Evolutionary conservation across 2,113 vertebrate species (phyloP).

Genomic region (Hucho hucho): DNA sequence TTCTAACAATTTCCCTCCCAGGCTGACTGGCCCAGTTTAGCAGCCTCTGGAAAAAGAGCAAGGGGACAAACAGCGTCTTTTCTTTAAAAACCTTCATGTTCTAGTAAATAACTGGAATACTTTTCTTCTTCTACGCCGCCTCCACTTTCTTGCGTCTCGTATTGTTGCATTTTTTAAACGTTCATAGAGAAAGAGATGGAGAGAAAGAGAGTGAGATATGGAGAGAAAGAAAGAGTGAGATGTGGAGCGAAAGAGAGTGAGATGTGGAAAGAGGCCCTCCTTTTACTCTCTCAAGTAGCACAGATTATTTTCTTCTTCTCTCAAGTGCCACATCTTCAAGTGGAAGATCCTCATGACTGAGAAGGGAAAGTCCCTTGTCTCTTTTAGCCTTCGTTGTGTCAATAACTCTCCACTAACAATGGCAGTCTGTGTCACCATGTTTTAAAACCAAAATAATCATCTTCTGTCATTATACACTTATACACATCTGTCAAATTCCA

Average conservation of each 20-base stretch:
- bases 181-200: constrained; percentile 26
- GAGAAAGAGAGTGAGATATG: constrained; percentile 1
- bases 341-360: constrained; percentile 33
- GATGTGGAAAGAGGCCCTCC: constrained; percentile 7
- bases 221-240: not conserved
- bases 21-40: constrained; percentile 78
- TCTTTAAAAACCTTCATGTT: constrained; percentile 70
- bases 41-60: constrained; percentile 62
- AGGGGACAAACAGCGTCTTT: constrained; percentile 40
- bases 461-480: too few relatives aligned
- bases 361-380: constrained; percentile 18
- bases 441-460: too few relatives aligned
- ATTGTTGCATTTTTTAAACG: constrained; percentile 32
- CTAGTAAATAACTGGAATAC: constrained; percentile 72
- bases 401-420: too few relatives aligned
- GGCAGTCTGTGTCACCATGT: too few relatives aligned
- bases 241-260: not conserved
- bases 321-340: constrained; percentile 42
- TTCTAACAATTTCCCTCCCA: constrained; percentile 79
- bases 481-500: too few relatives aligned
- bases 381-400: too few relatives aligned
- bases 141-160: constrained; percentile 12
- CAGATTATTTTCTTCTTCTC: constrained; percentile 49
- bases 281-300: constrained; percentile 34
- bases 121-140: constrained; percentile 24